Evolutionary conservation across 1,140 invertebrate species (phyloP), one percentile per base, ranked within the genome.

Genomic region (Euura saliciscinereae): DNA sequence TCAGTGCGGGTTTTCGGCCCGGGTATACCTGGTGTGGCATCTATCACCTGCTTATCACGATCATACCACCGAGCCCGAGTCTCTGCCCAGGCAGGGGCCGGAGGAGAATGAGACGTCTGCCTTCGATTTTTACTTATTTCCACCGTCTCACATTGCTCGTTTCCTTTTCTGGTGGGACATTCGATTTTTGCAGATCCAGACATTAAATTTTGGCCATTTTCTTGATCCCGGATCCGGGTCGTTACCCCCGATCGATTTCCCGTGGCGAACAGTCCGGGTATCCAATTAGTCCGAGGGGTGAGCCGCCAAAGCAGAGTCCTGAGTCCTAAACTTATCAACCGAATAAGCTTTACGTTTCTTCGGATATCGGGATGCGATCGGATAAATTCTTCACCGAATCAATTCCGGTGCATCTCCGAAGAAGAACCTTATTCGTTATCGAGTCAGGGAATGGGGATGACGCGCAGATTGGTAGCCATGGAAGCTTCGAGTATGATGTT

Each of bases 21-120:
- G 81, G 84, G 85, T 28, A 82, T 78, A 78, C 82, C 80, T 82
- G 76, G 75, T 84, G 80, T 83, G 81, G 84, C 85, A 87, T 87
- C 85, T 87, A 86, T 87, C 86, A 87, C 86, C 85, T 86, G 86
- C 85, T 87, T 87, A 87, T 87, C 86, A 87, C 80, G 86, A 87
- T 87, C 86, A 86, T 87, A 86, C 86, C 83, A 84, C 84, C 51
- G 51, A 59, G 6, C 51, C 6, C 51, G 28, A 59, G 51, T 59
- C 51, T 59, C 51, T 59, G 51, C 28, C 28, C 28, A 28, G 28
- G 28, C 28, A 28, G 51, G 13, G 51, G 51, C 3, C 51, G 8
- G 51, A 3, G 51, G 51, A 59, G 28, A 28, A 28, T 28, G 28
- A 28, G 28, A 28, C 28, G 28, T 28, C 28, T 28, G 28, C 28